Percentiles rank a stretch among this genome's conserved stretches.
These are phyloP conservation scores for Rhingia rostrata DNA, from an alignment of 2,888 invertebrate genomes.

Conservation along the genomic window DNA sequence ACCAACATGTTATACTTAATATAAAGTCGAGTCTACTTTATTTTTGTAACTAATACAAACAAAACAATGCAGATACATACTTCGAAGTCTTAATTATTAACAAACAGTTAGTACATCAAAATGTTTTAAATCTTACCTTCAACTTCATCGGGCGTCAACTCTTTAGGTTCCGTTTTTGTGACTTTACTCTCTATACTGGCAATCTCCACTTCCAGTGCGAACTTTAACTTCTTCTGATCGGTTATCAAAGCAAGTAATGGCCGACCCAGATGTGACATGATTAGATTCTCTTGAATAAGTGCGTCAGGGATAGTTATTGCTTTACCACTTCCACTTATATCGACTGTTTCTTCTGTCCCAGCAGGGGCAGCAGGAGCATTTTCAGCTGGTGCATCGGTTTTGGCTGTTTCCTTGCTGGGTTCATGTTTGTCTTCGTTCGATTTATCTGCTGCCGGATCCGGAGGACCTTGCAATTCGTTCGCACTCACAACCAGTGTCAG, in stretches of 20 bases:
- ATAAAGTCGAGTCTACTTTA: too few species aligned
- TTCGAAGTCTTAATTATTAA: too few species aligned
- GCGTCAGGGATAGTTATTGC: constrained; percentile 26
- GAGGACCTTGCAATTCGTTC: constrained; percentile 67
- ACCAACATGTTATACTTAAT: too few species aligned
- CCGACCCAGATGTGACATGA: constrained; percentile 42
- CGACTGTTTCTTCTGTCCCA: constrained; percentile 8
- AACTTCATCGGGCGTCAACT: constrained; percentile 83
- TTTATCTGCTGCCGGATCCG: constrained; percentile 29
- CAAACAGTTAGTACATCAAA: not conserved
- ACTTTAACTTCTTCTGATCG: constrained; percentile 52
- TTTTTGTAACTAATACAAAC: too few species aligned
- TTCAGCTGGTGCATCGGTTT: constrained; percentile 27
- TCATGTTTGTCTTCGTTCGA: constrained; percentile 28
- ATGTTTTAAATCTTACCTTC: constrained; percentile 84
- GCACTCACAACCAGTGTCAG: constrained; percentile 24
- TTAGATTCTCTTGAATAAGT: constrained; percentile 39
- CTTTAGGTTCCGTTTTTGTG: constrained; percentile 78
- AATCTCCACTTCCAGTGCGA: constrained; percentile 49
- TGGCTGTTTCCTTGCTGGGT: too few species aligned
- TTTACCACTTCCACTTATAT: constrained; percentile 31
- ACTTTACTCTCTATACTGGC: constrained; percentile 32
- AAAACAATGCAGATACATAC: too few species aligned
- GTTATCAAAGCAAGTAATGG: constrained; percentile 53
- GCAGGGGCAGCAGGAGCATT: not conserved